Evolutionary conservation across 2,797 vertebrate genomes (phyloP), one percentile per base, ranked within the genome.

Genomic region (Garrulus glandarius): DNA sequence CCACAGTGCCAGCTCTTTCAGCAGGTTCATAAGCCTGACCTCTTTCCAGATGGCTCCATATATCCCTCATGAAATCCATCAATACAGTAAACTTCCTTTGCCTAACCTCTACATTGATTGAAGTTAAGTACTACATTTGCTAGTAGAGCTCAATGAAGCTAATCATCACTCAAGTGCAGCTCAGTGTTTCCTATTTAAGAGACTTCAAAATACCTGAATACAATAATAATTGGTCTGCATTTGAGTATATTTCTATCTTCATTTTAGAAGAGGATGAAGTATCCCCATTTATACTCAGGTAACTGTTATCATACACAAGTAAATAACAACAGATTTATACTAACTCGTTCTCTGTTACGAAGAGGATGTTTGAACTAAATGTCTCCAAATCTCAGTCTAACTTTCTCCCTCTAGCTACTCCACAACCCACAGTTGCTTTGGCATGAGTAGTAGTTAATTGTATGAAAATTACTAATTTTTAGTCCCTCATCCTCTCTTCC

Each of bases 71-170:
- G 86, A 95, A 97, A 97, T 97, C 94, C 96, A 97, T 95, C 96
- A 93, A 85, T 96, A 93, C 52, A 52, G 57, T 88, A 80, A 95
- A 95, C 89, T 97, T 97, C 85, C 89, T 95, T 93, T 70, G 91
- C 92, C 79, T 95, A 97, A 96, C 91, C 90, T 76, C 93, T 52
- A 78, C 91, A 96, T 93, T 97, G 95, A 98, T 90, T 97, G 95
- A 97, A 97, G 94, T 94, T 97, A 97, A 97, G 97, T 91, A 97
- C 91, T 96, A 49, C 88, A 84, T 97, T 97, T 97, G 93, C 95
- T 93, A 80, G 91, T 92, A 84, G 92, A 97, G 96, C 97, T 98
- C 97, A 97, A 94, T 97, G 97, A 95, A 97, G 76, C 93, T 98
- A 97, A 97, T 97, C 97, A 96, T 96, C 96, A 95, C 77, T 95